phyloP scores from a whole-genome alignment of 2,888 invertebrate genomes.

The Drosophila fulvimacula region DNA sequence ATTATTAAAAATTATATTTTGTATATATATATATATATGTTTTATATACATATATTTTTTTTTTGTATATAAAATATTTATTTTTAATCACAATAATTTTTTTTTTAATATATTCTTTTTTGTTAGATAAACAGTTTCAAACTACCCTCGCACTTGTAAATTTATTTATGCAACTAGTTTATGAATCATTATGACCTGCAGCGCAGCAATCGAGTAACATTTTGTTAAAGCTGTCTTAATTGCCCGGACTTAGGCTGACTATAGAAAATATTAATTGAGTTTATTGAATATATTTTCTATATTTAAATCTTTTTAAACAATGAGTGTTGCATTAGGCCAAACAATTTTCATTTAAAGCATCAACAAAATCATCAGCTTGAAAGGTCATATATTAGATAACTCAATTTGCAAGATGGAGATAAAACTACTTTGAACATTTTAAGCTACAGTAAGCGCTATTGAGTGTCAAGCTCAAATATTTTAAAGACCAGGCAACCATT shows the following conservation, averaged over 20 bases:
- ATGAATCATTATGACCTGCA: slow-evolving; percentile 5
- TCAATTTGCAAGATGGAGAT: background rate
- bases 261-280: background rate
- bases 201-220: background rate
- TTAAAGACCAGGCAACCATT: background rate
- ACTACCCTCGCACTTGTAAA: background rate
- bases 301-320: too few relatives aligned
- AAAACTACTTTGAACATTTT: background rate
- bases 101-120: background rate
- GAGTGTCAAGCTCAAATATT: background rate
- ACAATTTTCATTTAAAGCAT: background rate
- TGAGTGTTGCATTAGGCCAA: background rate
- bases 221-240: background rate
- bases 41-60: too few relatives aligned
- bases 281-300: background rate
- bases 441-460: background rate
- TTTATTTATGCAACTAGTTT: slow-evolving; percentile 3
- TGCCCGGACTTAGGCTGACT: background rate
- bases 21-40: too few relatives aligned
- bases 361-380: background rate
- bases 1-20: too few relatives aligned
- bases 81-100: background rate
- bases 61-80: background rate
- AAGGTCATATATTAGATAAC: background rate
- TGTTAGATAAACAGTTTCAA: background rate